Percentiles rank a stretch among this genome's conserved stretches.
These are phyloP conservation scores for Climacteris rufus DNA, from an alignment of 2,113 vertebrate genomes.

Conservation along the genomic window DNA sequence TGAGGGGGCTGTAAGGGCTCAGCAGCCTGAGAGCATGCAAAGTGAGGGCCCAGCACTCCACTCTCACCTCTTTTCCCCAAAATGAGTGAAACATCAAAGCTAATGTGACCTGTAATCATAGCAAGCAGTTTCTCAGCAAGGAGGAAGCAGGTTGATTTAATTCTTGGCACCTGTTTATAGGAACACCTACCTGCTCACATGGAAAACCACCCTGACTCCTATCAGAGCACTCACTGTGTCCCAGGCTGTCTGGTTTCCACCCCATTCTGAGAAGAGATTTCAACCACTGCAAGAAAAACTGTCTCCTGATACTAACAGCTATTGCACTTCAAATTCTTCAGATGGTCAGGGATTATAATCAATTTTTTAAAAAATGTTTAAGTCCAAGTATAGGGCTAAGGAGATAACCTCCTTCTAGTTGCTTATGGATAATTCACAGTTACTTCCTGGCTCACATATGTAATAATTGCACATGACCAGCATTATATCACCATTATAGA, in stretches of 20 bases:
- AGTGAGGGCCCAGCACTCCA: neutral
- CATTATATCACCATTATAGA: neutral
- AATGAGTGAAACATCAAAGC: neutral
- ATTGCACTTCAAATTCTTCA: neutral
- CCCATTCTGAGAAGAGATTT: neutral
- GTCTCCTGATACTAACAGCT: neutral
- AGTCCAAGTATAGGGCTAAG: neutral
- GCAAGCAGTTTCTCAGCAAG: neutral
- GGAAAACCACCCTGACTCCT: neutral
- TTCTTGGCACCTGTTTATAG: neutral
- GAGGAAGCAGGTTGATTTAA: neutral
- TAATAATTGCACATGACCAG: neutral
- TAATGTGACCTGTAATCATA: neutral
- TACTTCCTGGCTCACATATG: accelerated
- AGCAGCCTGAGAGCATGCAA: neutral
- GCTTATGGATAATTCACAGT: neutral
- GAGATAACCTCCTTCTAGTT: neutral
- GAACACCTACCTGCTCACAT: neutral
- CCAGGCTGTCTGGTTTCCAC: neutral
- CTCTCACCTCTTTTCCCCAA: neutral
- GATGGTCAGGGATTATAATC: neutral
- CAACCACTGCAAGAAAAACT: neutral
- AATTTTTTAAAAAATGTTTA: neutral
- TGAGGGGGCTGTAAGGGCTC: neutral
- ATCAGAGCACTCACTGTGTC: neutral